These are phyloP conservation scores for Ylistrum balloti DNA, from an alignment of 1,140 invertebrate genomes.

Conservation along the genomic window DNA sequence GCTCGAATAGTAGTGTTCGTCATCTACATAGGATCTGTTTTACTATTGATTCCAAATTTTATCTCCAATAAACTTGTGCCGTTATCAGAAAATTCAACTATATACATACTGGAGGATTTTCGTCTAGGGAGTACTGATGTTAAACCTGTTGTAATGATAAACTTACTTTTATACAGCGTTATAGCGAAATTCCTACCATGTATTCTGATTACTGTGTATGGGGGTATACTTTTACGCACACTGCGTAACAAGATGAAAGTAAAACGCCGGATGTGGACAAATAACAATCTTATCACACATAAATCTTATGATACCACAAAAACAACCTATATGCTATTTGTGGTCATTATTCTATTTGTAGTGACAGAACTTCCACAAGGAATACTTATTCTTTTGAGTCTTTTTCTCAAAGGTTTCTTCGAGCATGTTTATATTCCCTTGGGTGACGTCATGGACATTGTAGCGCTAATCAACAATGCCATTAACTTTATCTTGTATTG, in stretches of 20 bases:
- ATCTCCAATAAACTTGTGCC: constrained; percentile 68
- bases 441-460: constrained; percentile 94
- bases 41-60: constrained; percentile 91
- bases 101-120: constrained; percentile 67
- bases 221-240: constrained; percentile 80
- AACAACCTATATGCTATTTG: constrained; percentile 94
- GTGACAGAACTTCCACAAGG: constrained; percentile 91
- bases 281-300: constrained; percentile 53
- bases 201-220: constrained; percentile 82
- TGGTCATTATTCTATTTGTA: constrained; percentile 92
- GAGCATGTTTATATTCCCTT: constrained; percentile 83
- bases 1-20: constrained; percentile 89
- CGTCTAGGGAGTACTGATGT: constrained; percentile 62
- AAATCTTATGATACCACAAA: constrained; percentile 88
- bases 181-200: constrained; percentile 82
- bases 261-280: constrained; percentile 71
- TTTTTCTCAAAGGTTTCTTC: constrained; percentile 72
- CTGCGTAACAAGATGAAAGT: constrained; percentile 73
- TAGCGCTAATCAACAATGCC: constrained; percentile 94
- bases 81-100: constrained; percentile 48
- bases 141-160: constrained; percentile 69
- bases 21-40: constrained; percentile 88
- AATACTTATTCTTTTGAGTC: constrained; percentile 82
- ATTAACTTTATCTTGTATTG: constrained; percentile 97
- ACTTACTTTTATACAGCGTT: constrained; percentile 76